Evolutionary conservation across 92 coral and sea anemone genomes (phyloP), one percentile per base, ranked within the genome.

Genomic region (Parazoanthus darwini): DNA sequence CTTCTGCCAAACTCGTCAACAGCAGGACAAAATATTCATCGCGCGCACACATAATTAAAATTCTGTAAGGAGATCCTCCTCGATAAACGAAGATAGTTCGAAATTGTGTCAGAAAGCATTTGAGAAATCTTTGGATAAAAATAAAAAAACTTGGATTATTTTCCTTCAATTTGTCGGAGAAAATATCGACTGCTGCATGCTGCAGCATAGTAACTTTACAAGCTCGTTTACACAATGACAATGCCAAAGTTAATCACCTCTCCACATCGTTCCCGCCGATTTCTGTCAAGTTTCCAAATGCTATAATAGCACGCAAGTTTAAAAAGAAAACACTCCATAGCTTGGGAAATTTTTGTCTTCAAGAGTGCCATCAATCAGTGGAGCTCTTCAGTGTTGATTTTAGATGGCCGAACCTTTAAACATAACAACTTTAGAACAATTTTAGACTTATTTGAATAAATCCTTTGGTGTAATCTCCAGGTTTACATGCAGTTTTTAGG

Each of bases 241-340:
- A 2, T 63, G n/a, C 23, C 68, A 63, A 63, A 63, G 18, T 1
- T 63, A 63, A 63, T 63, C 68, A 63, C 15, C 78, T 74, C 2
- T 37, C 13, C 37, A 74, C 23, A 74, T 5, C 37, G 13, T 6
- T 56, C 44, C 48, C 43, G 63, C 38, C 75, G 42, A 56, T 72
- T 84, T 44, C 87, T 71, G 79, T 71, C 87, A 84, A 8, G 67
- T 26, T 73, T 84, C 66, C 70, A 72, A 84, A 43, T 72, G 86
- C 20, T 13, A 8, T 36, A 59, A 80, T 11, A 26, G 26, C 71
- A 82, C 33, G 78, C 23, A 70, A 43, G 79, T 70, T 84, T 84
- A 14, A 77, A 84, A 14, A 84, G 16, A 84, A 84, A 84, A 84
- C 86, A 67, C 59, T 14, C 72, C 5, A 26, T 79, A 43, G 16